Evolutionary conservation across 92 coral and sea anemone genomes (phyloP).

Genomic region (Muricea muricata): DNA sequence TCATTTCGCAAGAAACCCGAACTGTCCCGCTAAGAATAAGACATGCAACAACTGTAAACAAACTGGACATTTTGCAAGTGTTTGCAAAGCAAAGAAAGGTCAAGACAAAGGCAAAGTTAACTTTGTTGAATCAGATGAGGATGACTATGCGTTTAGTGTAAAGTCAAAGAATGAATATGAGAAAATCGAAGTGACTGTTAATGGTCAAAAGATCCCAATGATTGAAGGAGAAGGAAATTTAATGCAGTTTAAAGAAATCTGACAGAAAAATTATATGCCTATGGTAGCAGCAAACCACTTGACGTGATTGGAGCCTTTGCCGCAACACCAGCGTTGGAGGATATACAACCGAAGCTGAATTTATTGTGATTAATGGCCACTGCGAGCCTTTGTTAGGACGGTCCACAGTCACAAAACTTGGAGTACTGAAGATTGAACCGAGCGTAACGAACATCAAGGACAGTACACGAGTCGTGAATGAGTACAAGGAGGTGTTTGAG

Average conservation of each 20-base stretch:
- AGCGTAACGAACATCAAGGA: too few relatives aligned
- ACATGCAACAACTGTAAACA: not conserved
- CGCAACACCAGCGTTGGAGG: too few relatives aligned
- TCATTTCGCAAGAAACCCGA: slow-evolving; percentile 24
- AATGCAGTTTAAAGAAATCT: slow-evolving; percentile 12
- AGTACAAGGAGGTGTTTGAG: not conserved
- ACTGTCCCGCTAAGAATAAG: slow-evolving; percentile 33
- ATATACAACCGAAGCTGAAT: too few relatives aligned
- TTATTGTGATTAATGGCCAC: too few relatives aligned
- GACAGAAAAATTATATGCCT: slow-evolving; percentile 31
- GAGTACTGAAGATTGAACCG: slow-evolving; percentile 3
- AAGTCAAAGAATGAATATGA: not conserved
- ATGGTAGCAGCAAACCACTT: slow-evolving; percentile 48
- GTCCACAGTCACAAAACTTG: slow-evolving; percentile 13
- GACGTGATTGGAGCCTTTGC: slow-evolving; percentile 13
- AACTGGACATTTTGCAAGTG: slow-evolving; percentile 41
- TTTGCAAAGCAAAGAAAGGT: slow-evolving; percentile 14
- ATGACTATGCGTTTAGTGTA: slow-evolving; percentile 27
- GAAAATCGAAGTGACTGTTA: not conserved
- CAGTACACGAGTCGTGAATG: too few relatives aligned
- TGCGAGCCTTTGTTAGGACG: slow-evolving; percentile 44
- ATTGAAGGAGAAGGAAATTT: slow-evolving; percentile 35
- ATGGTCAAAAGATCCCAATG: slow-evolving; percentile 20
- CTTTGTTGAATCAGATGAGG: slow-evolving; percentile 16
- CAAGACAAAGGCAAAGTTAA: slow-evolving; percentile 7